Conservation (phyloP, 2,888 invertebrate genomes). For the Blastobasis lacticolella region DNA sequence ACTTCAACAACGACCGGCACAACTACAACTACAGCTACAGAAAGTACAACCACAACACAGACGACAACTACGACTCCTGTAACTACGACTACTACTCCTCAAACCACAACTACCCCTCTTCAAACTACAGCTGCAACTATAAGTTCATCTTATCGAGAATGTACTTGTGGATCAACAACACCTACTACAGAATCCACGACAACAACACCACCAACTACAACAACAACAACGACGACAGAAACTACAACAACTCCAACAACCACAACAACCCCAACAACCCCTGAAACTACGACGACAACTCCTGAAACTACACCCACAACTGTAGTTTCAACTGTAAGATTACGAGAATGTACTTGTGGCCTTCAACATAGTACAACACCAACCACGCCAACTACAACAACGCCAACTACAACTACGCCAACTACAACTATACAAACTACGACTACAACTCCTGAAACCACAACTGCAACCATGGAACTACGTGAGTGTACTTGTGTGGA, state of each 20-base stretch:
- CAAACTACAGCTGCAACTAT: conserved; percentile 1
- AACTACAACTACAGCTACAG: background rate
- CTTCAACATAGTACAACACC: background rate
- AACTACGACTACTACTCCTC: background rate
- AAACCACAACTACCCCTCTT: too few species aligned
- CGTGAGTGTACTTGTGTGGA: too few species aligned
- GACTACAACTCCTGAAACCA: background rate
- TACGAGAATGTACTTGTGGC: too few species aligned
- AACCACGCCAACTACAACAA: conserved; percentile 1
- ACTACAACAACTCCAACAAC: conserved; percentile 4
- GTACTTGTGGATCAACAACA: conserved; percentile 5
- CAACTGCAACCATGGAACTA: background rate
- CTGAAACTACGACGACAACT: background rate
- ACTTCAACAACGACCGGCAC: background rate
- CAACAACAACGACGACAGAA: conserved; percentile 4
- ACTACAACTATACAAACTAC: conserved; percentile 1
- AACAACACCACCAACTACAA: conserved; percentile 2
- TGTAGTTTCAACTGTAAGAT: too few species aligned
- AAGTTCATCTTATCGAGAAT: background rate
- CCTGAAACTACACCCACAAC: conserved; percentile 6
- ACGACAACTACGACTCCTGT: conserved; percentile 2
- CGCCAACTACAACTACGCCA: background rate
- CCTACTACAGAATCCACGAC: conserved; percentile 5
- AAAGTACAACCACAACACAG: conserved; percentile 5
- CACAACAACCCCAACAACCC: background rate